Evolutionary conservation across 2,888 invertebrate species (phyloP).

Genomic region (Brachyopa scutellaris): DNA sequence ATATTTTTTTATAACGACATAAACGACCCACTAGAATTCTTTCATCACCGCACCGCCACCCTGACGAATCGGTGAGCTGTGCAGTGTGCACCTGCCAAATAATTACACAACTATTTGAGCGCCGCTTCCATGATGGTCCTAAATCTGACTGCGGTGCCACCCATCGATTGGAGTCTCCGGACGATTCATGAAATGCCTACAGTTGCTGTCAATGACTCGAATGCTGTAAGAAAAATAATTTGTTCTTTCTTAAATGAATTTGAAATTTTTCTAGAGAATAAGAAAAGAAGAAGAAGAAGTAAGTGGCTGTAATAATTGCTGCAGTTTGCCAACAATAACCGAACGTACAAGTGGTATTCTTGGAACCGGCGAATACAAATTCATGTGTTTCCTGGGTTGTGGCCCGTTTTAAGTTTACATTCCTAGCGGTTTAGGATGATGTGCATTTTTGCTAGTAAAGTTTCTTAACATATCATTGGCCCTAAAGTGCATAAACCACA

Average conservation of each 20-base stretch:
- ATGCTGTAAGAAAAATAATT: conserved; percentile 63
- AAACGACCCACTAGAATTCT: not conserved
- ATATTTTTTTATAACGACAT: too few species aligned
- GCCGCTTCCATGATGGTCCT: conserved; percentile 69
- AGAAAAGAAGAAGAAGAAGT: conserved; percentile 4
- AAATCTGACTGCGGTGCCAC: conserved; percentile 69
- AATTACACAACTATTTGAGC: not conserved
- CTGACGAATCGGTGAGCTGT: not conserved
- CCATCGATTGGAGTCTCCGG: conserved; percentile 69
- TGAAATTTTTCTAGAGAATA: not conserved
- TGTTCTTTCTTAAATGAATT: conserved; percentile 4
- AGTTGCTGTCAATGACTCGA: conserved; percentile 73
- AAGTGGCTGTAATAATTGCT: conserved; percentile 12
- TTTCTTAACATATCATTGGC: conserved; percentile 3
- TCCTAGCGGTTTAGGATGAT: not conserved
- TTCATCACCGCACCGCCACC: not conserved
- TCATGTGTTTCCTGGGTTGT: conserved; percentile 40
- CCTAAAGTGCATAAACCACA: conserved; percentile 29
- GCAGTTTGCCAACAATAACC: conserved; percentile 26
- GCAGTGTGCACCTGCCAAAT: conserved; percentile 5
- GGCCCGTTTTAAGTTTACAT: conserved; percentile 29
- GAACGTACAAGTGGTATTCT: conserved; percentile 20
- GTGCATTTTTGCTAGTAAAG: conserved; percentile 18
- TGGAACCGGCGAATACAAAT: conserved; percentile 10
- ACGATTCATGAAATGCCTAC: conserved; percentile 73